Conservation (phyloP, 2,888 invertebrate species). For the Ochropacha duplaris region DNA sequence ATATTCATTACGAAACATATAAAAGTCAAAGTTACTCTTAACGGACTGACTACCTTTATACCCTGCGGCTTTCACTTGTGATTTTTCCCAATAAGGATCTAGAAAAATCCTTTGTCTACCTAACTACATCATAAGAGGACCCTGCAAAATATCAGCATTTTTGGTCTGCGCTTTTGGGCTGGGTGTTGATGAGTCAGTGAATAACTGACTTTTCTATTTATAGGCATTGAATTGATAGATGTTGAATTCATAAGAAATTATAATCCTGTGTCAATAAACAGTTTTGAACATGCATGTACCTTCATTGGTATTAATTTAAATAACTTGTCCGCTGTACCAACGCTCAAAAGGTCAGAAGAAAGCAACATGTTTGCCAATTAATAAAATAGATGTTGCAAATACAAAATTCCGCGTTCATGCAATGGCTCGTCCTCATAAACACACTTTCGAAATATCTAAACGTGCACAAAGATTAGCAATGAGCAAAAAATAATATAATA, state of each 20-base stretch:
- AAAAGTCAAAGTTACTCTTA: background rate
- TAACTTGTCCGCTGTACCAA: background rate
- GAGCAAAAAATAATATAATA: background rate
- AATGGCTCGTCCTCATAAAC: background rate
- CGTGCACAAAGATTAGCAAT: background rate
- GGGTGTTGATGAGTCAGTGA: no score
- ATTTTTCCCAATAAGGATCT: no score
- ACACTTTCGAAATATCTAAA: conserved; percentile 4
- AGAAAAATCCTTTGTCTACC: no score
- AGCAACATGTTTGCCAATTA: conserved; percentile 3
- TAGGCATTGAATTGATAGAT: background rate
- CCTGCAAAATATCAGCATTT: no score
- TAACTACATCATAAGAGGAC: no score
- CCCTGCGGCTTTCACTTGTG: no score
- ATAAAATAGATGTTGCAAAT: background rate
- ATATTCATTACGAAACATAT: background rate
- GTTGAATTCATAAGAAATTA: background rate
- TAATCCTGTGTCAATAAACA: background rate
- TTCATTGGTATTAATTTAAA: background rate
- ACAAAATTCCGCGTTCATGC: conserved; percentile 4
- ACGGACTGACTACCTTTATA: no score
- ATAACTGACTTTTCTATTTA: no score
- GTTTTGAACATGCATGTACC: background rate
- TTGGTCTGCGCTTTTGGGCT: no score
- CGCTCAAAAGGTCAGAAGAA: background rate